Evolutionary conservation across 2,888 invertebrate genomes (phyloP).

Genomic region (Metellina segmentata): DNA sequence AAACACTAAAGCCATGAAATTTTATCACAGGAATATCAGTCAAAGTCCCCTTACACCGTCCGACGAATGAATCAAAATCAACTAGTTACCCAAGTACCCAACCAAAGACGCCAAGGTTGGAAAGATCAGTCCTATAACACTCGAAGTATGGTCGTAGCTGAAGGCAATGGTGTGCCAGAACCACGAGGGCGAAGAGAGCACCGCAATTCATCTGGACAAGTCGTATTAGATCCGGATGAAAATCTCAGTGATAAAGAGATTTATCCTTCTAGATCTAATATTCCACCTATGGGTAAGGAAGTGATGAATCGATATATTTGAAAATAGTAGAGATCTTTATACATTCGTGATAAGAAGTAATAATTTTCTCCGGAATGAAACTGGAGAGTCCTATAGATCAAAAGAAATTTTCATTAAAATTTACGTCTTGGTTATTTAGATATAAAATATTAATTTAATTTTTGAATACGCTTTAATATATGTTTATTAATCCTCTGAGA

Average conservation of each 20-base stretch:
- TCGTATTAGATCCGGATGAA: conserved; percentile 89
- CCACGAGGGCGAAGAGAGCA: conserved; percentile 60
- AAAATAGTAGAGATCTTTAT: no score
- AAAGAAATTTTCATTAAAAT: no score
- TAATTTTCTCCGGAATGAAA: no score
- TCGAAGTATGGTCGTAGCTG: conserved; percentile 33
- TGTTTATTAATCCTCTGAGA: no score
- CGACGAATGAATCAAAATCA: conserved; percentile 61
- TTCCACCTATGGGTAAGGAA: conserved; percentile 84
- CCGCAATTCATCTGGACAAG: conserved; percentile 81
- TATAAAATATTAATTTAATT: no score
- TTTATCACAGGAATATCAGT: conserved; percentile 52
- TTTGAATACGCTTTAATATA: no score
- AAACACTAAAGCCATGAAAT: not conserved
- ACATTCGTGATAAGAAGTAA: no score
- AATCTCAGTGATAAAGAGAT: conserved; percentile 94
- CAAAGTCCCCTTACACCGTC: conserved; percentile 59
- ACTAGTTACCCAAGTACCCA: conserved; percentile 10
- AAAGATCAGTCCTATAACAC: conserved; percentile 71
- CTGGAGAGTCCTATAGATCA: no score
- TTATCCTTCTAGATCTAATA: conserved; percentile 83
- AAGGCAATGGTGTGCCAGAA: conserved; percentile 48
- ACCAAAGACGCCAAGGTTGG: conserved; percentile 71
- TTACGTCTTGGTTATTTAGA: no score
- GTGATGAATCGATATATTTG: not conserved